A percentile compares a stretch with the other conserved stretches of the same genome.
Conservation (phyloP, 1,140 invertebrate genomes). For the Hypothenemus hampei region DNA sequence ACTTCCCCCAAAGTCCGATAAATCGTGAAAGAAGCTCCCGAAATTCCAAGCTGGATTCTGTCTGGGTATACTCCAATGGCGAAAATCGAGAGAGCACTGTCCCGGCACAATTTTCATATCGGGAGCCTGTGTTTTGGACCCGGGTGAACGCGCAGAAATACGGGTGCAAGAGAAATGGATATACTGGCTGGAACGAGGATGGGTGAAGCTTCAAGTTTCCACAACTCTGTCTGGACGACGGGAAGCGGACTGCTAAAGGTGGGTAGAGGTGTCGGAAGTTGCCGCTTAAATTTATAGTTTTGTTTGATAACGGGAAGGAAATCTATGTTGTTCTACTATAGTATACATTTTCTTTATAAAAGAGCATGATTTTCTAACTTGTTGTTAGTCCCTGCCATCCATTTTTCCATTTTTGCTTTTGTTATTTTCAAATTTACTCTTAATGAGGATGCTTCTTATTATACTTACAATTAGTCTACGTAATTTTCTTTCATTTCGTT, state of each 20-base stretch:
- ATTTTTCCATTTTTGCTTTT: too few relatives aligned
- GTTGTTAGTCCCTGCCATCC: too few relatives aligned
- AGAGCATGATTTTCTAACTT: too few relatives aligned
- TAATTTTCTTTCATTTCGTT: too few relatives aligned
- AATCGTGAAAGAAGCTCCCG: slow-evolving; percentile 8
- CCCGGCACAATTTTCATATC: slow-evolving; percentile 26
- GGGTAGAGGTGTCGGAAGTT: slow-evolving; percentile 23
- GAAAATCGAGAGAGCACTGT: slow-evolving; percentile 25
- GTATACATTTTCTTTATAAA: too few relatives aligned
- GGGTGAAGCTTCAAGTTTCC: slow-evolving; percentile 13
- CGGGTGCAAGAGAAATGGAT: slow-evolving; percentile 3
- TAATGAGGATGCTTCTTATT: too few relatives aligned
- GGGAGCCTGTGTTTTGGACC: slow-evolving; percentile 24
- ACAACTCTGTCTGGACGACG: slow-evolving; percentile 26
- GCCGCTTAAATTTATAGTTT: slow-evolving; percentile 24
- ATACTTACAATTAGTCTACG: too few relatives aligned
- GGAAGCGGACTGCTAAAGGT: slow-evolving; percentile 14
- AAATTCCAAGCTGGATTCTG: neutral
- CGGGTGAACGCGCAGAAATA: slow-evolving; percentile 24
- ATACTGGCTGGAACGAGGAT: neutral
- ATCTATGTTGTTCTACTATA: too few relatives aligned
- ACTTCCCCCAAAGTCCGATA: slow-evolving; percentile 8
- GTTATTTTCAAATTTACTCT: too few relatives aligned
- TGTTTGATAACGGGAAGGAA: slow-evolving; percentile 9
- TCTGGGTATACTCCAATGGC: slow-evolving; percentile 4